Evolutionary conservation across 2,113 vertebrate genomes (phyloP).

Genomic region (Gopherus evgoodei): DNA sequence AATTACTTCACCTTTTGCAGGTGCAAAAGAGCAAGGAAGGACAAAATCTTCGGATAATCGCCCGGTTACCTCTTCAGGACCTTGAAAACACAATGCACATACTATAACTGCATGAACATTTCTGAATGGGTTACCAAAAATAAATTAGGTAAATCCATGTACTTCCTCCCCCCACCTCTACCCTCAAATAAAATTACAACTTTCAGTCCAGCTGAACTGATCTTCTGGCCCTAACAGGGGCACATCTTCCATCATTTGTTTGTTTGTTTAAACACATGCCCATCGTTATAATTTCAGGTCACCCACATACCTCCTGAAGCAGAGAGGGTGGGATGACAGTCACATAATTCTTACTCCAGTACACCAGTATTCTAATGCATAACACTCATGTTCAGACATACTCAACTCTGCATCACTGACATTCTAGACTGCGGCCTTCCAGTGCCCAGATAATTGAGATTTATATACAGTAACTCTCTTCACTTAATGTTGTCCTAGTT

Average conservation of each 20-base stretch:
- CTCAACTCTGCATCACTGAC: background rate
- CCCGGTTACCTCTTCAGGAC: conserved; percentile 37
- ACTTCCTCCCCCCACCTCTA: background rate
- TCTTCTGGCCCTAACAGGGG: background rate
- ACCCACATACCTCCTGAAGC: background rate
- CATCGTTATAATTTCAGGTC: background rate
- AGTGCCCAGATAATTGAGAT: background rate
- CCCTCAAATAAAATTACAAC: background rate
- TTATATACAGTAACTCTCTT: no score
- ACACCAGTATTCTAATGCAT: background rate
- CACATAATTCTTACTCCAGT: background rate
- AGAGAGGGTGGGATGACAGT: background rate
- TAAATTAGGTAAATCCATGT: background rate
- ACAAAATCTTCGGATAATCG: conserved; percentile 62
- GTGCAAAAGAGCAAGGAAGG: conserved; percentile 74
- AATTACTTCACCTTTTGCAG: conserved; percentile 70
- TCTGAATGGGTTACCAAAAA: background rate
- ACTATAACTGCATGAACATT: background rate
- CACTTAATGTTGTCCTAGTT: no score
- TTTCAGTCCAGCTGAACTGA: background rate
- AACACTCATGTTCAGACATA: background rate
- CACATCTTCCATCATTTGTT: background rate
- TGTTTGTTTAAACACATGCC: rapidly evolving
- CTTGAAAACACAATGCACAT: conserved; percentile 4
- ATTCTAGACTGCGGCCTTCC: background rate